These are phyloP conservation scores for Pangasius larnaudii DNA, from an alignment of 2,797 vertebrate species.

Conservation along the genomic window DNA sequence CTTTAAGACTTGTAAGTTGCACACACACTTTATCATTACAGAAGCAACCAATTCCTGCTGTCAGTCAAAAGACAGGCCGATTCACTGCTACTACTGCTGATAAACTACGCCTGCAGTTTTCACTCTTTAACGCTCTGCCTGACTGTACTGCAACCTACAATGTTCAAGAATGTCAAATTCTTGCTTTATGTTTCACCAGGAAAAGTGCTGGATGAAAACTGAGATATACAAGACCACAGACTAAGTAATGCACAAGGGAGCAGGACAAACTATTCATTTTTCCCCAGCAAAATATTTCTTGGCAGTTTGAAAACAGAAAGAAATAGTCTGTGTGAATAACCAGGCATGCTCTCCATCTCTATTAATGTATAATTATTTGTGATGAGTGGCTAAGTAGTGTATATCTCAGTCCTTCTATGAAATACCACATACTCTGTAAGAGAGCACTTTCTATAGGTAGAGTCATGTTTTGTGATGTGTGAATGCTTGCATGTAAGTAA, in stretches of 20 bases:
- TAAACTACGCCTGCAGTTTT: neutral
- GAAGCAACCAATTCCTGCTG: conserved; percentile 21
- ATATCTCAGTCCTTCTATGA: neutral
- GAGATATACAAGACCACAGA: neutral
- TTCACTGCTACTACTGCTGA: conserved; percentile 12
- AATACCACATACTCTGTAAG: neutral
- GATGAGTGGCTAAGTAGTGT: neutral
- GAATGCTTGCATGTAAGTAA: neutral
- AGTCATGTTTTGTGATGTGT: neutral
- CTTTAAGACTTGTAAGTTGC: neutral
- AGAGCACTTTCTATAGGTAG: neutral
- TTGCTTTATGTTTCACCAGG: neutral
- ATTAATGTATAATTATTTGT: neutral
- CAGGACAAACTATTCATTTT: neutral
- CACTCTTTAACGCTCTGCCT: neutral
- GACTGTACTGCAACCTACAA: neutral
- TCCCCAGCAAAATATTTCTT: neutral
- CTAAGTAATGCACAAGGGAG: neutral
- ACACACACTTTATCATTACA: conserved; percentile 11
- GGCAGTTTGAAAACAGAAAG: neutral
- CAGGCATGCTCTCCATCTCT: neutral
- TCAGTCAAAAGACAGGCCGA: neutral
- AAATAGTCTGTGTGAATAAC: neutral
- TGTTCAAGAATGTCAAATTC: neutral
- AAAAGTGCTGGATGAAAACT: neutral